These are phyloP conservation scores for Pammene fasciana DNA, from an alignment of 2,888 invertebrate genomes.

Conservation along the genomic window DNA sequence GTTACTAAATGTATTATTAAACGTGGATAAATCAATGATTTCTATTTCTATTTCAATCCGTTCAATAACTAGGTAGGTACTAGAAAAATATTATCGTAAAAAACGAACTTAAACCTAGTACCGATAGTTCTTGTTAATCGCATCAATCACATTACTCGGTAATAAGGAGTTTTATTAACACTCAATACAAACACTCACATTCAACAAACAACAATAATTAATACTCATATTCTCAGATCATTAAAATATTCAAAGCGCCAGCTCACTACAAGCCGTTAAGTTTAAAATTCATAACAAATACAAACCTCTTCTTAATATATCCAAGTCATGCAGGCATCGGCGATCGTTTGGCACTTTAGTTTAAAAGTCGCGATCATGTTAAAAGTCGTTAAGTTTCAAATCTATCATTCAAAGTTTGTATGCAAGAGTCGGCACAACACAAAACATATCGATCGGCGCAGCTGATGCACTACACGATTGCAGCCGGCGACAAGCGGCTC, in stretches of 20 bases:
- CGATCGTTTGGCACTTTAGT: slow-evolving; percentile 56
- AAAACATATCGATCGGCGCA: slow-evolving; percentile 69
- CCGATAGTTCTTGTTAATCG: no score
- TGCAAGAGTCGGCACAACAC: slow-evolving; percentile 64
- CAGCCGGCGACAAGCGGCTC: slow-evolving; percentile 47
- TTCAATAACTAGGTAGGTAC: no score
- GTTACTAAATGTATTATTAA: no score
- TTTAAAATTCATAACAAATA: slow-evolving; percentile 38
- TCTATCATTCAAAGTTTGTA: slow-evolving; percentile 53
- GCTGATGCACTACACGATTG: slow-evolving; percentile 59
- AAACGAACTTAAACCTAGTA: no score
- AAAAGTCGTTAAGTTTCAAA: slow-evolving; percentile 47
- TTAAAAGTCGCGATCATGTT: slow-evolving; percentile 58
- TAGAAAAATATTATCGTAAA: no score
- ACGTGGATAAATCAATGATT: no score
- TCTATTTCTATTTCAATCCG: no score
- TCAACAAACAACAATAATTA: background rate
- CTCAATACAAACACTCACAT: no score
- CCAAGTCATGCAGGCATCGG: slow-evolving; percentile 49
- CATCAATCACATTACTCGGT: background rate
- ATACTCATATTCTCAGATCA: background rate
- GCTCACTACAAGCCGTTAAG: slow-evolving; percentile 24
- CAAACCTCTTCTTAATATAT: slow-evolving; percentile 52
- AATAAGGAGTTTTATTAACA: background rate
- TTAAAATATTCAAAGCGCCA: slow-evolving; percentile 6